Evolutionary conservation across 2,797 vertebrate species (phyloP), one percentile per base, ranked within the genome.

Genomic region (Macropus fuliginosus): DNA sequence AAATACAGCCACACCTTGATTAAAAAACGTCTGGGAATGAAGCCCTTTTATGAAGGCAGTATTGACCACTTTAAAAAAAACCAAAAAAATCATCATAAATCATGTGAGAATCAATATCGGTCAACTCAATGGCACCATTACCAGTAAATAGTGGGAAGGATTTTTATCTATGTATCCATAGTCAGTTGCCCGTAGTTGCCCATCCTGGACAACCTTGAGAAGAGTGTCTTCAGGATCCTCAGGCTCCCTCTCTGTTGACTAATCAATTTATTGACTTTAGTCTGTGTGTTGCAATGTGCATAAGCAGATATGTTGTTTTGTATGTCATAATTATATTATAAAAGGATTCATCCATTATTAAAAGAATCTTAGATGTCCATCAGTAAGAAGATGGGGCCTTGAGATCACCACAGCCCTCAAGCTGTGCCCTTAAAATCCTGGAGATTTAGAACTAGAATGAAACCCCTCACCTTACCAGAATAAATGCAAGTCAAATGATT

Each of bases 281-380:
- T 87, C 9, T 87, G 74, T 87, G 10, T 46, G 24, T 87, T 27
- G 21, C 13, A 18, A 81, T 12, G 40, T 46, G 9, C 11, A 6
- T 87, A 27, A 87, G 14, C 40, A 87, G 21, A 81, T 27, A 81
- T 74, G 34, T 16, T 74, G 5, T 27, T 87, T 87, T 87, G 46
- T 87, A 27, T 87, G 40, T 87, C 62, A 50, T 87, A 87, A 50
- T 87, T 46, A 50, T 50, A 2, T 0, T 46, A 21, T 81, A 87
- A 87, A 92, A 90, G 92, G 91, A 56, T 95, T 96, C 95, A 50
- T 94, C 81, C 96, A 31, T 92, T 28, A 54, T 52, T 87, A 94
- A n/a, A 54, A 24, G 94, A 56, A 92, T 95, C 93, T 96, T 59
- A 93, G 90, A 74, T 87, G 46, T 46, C 40, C 24, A 81, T 24